phyloP scores from a whole-genome alignment of 1,140 invertebrate species.

The Ptiloglossa arizonensis region DNA sequence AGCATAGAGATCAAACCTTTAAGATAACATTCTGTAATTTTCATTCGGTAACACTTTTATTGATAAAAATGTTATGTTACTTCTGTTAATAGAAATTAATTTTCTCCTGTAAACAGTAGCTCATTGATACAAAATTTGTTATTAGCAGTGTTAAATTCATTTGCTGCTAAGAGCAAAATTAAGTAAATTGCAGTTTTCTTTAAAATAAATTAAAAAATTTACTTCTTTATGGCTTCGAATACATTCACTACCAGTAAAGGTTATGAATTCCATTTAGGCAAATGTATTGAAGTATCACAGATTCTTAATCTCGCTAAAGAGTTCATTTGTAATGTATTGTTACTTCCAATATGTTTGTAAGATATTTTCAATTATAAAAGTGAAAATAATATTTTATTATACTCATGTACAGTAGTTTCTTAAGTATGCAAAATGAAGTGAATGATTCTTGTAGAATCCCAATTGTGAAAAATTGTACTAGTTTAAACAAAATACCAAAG shows the following conservation, averaged over 20 bases:
- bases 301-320: conserved; percentile 52
- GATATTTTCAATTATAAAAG: background rate
- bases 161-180: conserved; percentile 16
- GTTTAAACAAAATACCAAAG: too few relatives aligned
- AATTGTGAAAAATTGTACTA: too few relatives aligned
- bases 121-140: conserved; percentile 30
- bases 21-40: conserved; percentile 8
- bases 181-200: conserved; percentile 7
- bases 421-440: too few relatives aligned
- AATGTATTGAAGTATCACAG: conserved; percentile 48
- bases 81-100: background rate
- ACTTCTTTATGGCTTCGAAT: conserved; percentile 24
- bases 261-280: conserved; percentile 30
- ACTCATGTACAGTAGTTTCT: too few relatives aligned
- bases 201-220: conserved; percentile 21
- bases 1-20: conserved; percentile 36
- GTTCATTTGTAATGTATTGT: background rate
- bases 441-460: too few relatives aligned
- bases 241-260: conserved; percentile 13
- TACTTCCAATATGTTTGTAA: background rate
- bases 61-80: conserved; percentile 25
- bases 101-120: background rate
- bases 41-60: conserved; percentile 22
- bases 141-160: conserved; percentile 38
- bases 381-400: too few relatives aligned